Evolutionary conservation across 2,888 invertebrate genomes (phyloP), one percentile per base, ranked within the genome.

Genomic region (Eledona agricola): DNA sequence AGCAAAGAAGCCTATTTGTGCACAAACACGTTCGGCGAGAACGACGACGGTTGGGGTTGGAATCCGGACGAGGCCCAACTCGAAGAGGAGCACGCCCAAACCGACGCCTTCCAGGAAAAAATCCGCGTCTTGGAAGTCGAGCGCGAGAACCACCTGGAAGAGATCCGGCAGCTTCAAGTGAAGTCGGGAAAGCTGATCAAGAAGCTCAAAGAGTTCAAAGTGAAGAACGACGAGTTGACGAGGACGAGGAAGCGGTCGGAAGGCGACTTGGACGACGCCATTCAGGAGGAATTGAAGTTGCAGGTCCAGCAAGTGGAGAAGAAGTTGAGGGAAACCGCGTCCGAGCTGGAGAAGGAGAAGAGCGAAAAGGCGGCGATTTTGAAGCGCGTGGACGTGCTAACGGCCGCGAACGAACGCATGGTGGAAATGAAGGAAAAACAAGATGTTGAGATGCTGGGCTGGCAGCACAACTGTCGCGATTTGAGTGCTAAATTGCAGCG

Each of bases 171-270:
- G 15, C 77, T 82, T 52, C 87, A 89, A 72, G 75, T 84, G 0
- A 91, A 91, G 71, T 84, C 87, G 16, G 83, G 85, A 1, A 93
- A 91, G 77, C 81, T 92, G 58, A 78, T 94, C 62, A 88, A 89
- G 65, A 94, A 93, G 73, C 76, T 94, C 26, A 94, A 93, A 73
- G 89, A 91, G 69, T 83, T 91, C 43, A 94, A 93, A 74, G 75
- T 77, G 1, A 83, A 82, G 54, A 83, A 86, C 67, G 87, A 88
- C 20, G 78, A 80, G 60, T 71, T 87, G 20, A n/a, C 17, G 83
- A 50, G 81, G 4, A 23, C 17, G 83, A 50, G 81, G 79, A 19
- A 80, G 80, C 62, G 79, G 22, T 64, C 64, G 5, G 63, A 64
- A 7, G 77, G 79, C 45, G 79, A 71, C 28, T 78, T 93, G 31